These are phyloP conservation scores for Hippocampus guttulatus DNA, from an alignment of 2,113 vertebrate genomes.

Conservation along the genomic window DNA sequence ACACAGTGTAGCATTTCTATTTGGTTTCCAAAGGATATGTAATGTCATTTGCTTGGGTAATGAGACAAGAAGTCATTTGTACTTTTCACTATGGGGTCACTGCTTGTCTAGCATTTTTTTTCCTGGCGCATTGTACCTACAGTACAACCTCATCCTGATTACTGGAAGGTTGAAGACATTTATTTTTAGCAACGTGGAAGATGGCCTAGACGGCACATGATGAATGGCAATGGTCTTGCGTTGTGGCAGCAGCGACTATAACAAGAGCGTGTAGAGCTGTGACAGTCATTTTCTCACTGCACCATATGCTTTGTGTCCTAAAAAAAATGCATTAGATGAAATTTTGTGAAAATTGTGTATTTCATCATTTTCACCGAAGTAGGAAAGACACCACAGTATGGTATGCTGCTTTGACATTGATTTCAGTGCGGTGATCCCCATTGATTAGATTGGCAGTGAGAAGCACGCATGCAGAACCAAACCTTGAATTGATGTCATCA, in stretches of 20 bases:
- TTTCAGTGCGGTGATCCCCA: conserved; percentile 8
- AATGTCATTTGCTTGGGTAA: conserved; percentile 57
- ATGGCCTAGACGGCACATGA: conserved; percentile 31
- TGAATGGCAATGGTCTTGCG: conserved; percentile 44
- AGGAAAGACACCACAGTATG: neutral
- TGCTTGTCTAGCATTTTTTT: conserved; percentile 25
- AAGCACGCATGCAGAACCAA: neutral
- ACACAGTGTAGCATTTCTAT: conserved; percentile 32
- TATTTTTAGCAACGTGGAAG: conserved; percentile 54
- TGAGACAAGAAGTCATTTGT: conserved; percentile 54
- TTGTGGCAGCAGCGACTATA: conserved; percentile 45
- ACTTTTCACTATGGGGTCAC: conserved; percentile 33
- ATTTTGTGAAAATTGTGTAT: conserved; percentile 12
- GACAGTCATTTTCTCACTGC: conserved; percentile 38
- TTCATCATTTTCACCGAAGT: neutral
- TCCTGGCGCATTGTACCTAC: conserved; percentile 33
- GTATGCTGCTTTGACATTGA: conserved; percentile 1
- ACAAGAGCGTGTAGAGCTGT: conserved; percentile 38
- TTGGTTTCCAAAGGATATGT: conserved; percentile 34
- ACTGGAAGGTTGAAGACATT: conserved; percentile 28
- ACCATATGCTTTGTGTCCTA: conserved; percentile 4
- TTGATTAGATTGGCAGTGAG: conserved; percentile 12
- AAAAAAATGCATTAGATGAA: neutral
- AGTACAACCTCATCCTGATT: conserved; percentile 34
- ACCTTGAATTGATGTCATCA: neutral